Conservation (phyloP, 2,888 invertebrate genomes). For the Amitus sp. region DNA sequence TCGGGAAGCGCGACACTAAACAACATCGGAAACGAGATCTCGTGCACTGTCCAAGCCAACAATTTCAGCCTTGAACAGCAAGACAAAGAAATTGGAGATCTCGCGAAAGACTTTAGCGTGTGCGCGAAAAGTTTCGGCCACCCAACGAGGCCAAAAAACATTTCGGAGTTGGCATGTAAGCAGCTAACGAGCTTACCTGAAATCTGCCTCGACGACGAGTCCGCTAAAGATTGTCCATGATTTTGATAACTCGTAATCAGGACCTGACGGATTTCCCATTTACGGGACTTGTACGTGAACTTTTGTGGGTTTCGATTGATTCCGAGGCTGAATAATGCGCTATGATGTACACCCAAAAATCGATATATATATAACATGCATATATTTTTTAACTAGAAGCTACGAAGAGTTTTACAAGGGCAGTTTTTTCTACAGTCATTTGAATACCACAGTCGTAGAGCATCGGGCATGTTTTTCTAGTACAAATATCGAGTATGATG, state of each 20-base stretch:
- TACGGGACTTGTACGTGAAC: background rate
- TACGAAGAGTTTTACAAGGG: conserved; percentile 5
- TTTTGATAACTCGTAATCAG: no score
- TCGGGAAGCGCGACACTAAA: conserved; percentile 66
- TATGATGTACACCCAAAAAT: conserved; percentile 10
- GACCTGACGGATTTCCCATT: background rate
- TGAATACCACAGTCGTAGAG: conserved; percentile 3
- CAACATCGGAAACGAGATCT: conserved; percentile 36
- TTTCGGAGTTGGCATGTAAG: conserved; percentile 39
- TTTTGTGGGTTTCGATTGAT: conserved; percentile 3
- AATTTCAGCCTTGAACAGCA: conserved; percentile 46
- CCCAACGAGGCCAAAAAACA: conserved; percentile 44
- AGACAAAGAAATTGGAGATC: conserved; percentile 56
- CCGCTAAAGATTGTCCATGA: conserved; percentile 60
- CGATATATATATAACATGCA: conserved; percentile 22
- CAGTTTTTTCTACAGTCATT: conserved; percentile 21
- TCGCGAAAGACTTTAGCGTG: conserved; percentile 59
- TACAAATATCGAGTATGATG: conserved; percentile 20
- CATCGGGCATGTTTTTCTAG: conserved; percentile 15
- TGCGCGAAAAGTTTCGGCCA: conserved; percentile 59
- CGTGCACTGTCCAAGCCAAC: conserved; percentile 42
- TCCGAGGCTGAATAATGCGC: background rate
- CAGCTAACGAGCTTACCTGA: conserved; percentile 44
- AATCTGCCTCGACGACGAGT: conserved; percentile 54
- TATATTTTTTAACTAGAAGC: conserved; percentile 26